phyloP scores from a whole-genome alignment of 2,113 vertebrate genomes.

The Euleptes europaea region DNA sequence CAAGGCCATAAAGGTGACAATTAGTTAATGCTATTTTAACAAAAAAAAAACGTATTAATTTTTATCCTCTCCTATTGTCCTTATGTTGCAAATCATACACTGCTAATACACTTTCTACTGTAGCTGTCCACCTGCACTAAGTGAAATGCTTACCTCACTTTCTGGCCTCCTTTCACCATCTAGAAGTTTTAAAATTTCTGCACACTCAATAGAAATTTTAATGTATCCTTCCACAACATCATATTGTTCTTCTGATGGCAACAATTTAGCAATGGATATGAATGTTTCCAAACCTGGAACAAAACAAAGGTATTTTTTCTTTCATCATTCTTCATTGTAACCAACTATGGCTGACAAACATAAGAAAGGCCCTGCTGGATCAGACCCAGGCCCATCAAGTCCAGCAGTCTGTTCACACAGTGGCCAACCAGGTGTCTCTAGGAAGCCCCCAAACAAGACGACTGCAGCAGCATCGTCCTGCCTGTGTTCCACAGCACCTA shows the following conservation, averaged over 20 bases:
- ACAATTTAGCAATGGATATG: constrained; percentile 76
- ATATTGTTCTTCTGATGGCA: constrained; percentile 78
- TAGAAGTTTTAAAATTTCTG: constrained; percentile 88
- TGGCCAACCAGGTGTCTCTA: no score
- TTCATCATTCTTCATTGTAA: background rate
- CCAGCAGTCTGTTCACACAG: no score
- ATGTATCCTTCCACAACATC: constrained; percentile 94
- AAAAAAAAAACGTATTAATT: background rate
- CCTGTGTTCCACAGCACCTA: no score
- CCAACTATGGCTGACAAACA: background rate
- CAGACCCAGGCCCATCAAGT: no score
- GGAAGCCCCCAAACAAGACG: no score
- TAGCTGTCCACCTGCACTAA: rapidly evolving
- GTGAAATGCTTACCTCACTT: constrained; percentile 75
- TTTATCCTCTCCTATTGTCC: background rate
- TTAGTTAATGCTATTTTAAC: background rate
- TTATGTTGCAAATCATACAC: background rate
- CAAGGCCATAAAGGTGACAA: background rate
- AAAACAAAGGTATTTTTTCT: background rate
- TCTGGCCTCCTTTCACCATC: constrained; percentile 82
- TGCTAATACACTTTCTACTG: rapidly evolving
- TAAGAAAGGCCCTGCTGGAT: no score
- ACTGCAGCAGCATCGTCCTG: no score
- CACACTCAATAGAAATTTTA: constrained; percentile 92
- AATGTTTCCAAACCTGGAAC: constrained; percentile 85